Base-by-base conservation (phyloP, 92 coral and sea anemone genomes). In the Muricea muricata region DNA sequence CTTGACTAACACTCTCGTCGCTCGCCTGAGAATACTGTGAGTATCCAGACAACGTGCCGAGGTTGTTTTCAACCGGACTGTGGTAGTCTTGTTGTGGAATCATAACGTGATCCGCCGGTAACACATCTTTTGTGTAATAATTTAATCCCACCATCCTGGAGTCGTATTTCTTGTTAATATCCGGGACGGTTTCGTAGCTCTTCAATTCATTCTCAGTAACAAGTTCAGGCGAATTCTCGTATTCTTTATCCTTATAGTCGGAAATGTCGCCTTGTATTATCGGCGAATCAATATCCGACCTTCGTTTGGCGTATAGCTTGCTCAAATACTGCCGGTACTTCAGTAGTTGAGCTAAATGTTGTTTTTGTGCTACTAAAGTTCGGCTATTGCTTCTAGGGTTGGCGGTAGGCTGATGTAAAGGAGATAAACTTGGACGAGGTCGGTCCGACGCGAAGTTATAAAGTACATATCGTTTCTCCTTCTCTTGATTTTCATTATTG, bases 211-310 rank as follows among this genome's bases (percentile, higher is more conserved):
- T 78, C 0, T 52, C 60, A 68, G 1, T 23, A n/a, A 57, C 6
- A 7, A 52, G 25, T 31, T 56, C 70, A 52, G 70, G 50, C 10
- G 45, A 56, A 20, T 37, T 29, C 33, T 32, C 33, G 34, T 31
- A 56, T 0, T 78, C 48, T 11, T 78, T 78, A 10, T 20, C 54
- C 12, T 56, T 78, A n/a, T 17, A 78, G 12, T 39, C 83, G 0
- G 15, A n/a, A 10, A 78, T 58, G 24, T 31, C 35, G n/a, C 55
- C 83, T 37, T 33, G 28, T 29, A 55, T 33, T 14, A 57, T 21
- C 21, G 83, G 83, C 50, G 48, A 3, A 23, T 78, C 57, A 33
- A 78, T 78, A 11, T 78, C 83, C n/a, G 83, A 78, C 33, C 83
- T 56, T 39, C 71, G 39, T 31, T 45, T 78, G 3, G 50, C 24